Percentiles rank a stretch among this genome's conserved stretches.
Conservation (phyloP, 2,888 invertebrate genomes). For the Vesta saturnalis region DNA sequence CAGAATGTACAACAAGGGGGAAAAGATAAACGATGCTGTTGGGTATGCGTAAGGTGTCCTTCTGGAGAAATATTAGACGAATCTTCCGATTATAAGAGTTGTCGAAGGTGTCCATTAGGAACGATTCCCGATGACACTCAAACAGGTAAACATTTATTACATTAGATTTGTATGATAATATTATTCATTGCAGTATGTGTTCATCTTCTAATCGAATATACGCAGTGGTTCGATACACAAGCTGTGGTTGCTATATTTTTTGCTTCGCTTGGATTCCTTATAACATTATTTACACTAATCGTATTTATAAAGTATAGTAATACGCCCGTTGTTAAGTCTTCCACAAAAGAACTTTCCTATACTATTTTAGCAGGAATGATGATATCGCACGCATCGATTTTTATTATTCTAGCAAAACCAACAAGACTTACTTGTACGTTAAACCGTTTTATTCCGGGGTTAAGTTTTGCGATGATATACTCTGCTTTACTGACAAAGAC, state of each 20-base stretch:
- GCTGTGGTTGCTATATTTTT: slow-evolving; percentile 71
- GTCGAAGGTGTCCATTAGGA: slow-evolving; percentile 70
- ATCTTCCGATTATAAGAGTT: slow-evolving; percentile 63
- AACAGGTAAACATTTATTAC: slow-evolving; percentile 64
- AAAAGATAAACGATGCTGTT: slow-evolving; percentile 75
- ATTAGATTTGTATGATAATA: slow-evolving; percentile 6
- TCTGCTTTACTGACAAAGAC: slow-evolving; percentile 80
- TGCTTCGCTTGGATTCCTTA: slow-evolving; percentile 70
- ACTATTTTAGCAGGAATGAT: slow-evolving; percentile 73
- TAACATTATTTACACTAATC: slow-evolving; percentile 68
- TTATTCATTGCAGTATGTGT: slow-evolving; percentile 65
- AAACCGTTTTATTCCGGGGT: slow-evolving; percentile 63
- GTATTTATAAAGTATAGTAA: slow-evolving; percentile 74
- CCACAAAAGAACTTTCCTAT: slow-evolving; percentile 73
- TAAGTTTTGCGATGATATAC: slow-evolving; percentile 79
- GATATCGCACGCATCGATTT: slow-evolving; percentile 69
- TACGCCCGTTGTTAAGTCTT: slow-evolving; percentile 82
- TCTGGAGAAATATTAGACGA: slow-evolving; percentile 69
- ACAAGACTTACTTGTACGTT: slow-evolving; percentile 67
- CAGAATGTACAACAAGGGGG: slow-evolving; percentile 69
- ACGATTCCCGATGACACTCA: slow-evolving; percentile 72
- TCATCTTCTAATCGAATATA: slow-evolving; percentile 69
- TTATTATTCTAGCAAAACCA: slow-evolving; percentile 73
- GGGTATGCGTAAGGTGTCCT: slow-evolving; percentile 78
- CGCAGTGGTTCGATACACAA: slow-evolving; percentile 70